Evolutionary conservation across 2,888 invertebrate species (phyloP), one percentile per base, ranked within the genome.

Genomic region (Electrophaes corylata): DNA sequence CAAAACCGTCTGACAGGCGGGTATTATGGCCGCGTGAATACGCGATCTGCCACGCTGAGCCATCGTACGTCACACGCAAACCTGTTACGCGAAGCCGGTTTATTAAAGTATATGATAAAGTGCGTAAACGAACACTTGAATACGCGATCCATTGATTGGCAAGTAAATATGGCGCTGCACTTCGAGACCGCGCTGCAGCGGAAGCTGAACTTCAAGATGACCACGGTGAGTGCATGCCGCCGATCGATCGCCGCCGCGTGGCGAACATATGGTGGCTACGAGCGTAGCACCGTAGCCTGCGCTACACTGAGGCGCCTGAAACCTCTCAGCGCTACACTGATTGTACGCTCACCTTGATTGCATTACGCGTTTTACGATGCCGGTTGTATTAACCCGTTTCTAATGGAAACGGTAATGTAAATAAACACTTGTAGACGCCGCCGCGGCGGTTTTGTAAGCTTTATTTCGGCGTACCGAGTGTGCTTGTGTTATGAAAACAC

Each of bases 181-280:
- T 82, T 91, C 78, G 91, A 91, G 83, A 91, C 91, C 60, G 84
- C 90, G 81, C 80, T 90, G 88, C 91, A 91, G 84, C 88, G 91
- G 69, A 91, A 91, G 86, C 81, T 91, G 69, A 91, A 89, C 85
- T 91, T 90, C 90, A 91, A 91, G 85, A 87, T 91, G 88, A 90
- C 85, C 81, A 88, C 90, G 91, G 91, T 91, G 80, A 91, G 91
- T 91, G 90, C 88, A 90, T 80, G 78, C 79, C 76, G 81, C 78
- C 76, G 80, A 91, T 89, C 91, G 90, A 91, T 90, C 88, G 81
- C 62, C 51, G 68, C 68, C 88, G 79, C 88, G 84, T 88, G 88
- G 80, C 78, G 66, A 89, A 87, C 91, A 90, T 90, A 90, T 91
- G 91, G 80, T 86, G 70, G 78, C 83, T 81, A 81, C 81, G 81